Evolutionary conservation across 2,888 invertebrate genomes (phyloP).

Genomic region (Idaea straminata): DNA sequence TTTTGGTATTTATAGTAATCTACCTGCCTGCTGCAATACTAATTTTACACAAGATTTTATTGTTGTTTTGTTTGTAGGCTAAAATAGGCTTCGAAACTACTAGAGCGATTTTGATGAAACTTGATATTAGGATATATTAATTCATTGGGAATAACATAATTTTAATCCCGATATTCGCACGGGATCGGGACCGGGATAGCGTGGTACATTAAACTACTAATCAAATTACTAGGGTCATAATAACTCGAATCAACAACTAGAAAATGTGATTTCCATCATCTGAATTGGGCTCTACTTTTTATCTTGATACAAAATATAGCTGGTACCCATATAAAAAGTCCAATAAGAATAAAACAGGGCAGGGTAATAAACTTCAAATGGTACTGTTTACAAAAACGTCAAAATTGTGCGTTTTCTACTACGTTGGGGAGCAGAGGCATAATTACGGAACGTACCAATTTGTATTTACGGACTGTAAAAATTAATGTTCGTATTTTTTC

Average conservation of each 20-base stretch:
- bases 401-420: constrained; percentile 36
- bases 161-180: constrained; percentile 25
- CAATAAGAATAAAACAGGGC: constrained; percentile 46
- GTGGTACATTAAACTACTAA: too few relatives aligned
- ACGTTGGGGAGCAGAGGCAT: constrained; percentile 27
- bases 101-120: too few relatives aligned
- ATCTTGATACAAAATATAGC: constrained; percentile 11
- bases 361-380: constrained; percentile 52
- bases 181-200: not conserved
- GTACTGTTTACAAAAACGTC: constrained; percentile 41
- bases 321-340: constrained; percentile 34
- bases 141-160: too few relatives aligned
- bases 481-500: constrained; percentile 38
- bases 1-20: not conserved
- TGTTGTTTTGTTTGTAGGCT: too few relatives aligned
- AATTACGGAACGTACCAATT: constrained; percentile 42
- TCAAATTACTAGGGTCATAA: too few relatives aligned
- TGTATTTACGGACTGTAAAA: constrained; percentile 45
- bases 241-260: not conserved
- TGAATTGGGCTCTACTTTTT: not conserved
- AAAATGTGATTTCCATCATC: not conserved
- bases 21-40: too few relatives aligned
- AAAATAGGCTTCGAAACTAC: too few relatives aligned
- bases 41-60: too few relatives aligned
- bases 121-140: too few relatives aligned